Evolutionary conservation across 2,113 vertebrate genomes (phyloP).

Genomic region (Ceratotherium simum): DNA sequence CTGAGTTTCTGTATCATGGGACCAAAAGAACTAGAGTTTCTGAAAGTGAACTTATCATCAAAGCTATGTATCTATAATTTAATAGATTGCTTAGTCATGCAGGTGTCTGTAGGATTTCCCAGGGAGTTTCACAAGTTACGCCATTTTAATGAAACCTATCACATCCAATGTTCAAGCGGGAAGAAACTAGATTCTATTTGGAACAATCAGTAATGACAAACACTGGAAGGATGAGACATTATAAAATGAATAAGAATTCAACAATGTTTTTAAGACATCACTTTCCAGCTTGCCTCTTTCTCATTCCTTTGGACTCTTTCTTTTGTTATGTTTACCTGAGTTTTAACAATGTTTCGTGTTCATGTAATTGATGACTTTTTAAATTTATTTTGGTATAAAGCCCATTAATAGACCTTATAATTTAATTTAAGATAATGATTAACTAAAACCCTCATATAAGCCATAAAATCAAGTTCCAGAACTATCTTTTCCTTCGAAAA

Average conservation of each 20-base stretch:
- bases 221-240: not conserved
- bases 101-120: slow-evolving; percentile 63
- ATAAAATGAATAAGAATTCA: slow-evolving; percentile 59
- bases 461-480: not conserved
- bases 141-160: slow-evolving; percentile 81
- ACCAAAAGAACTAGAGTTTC: slow-evolving; percentile 67
- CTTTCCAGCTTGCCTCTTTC: not conserved
- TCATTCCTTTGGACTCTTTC: not conserved
- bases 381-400: not conserved
- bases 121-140: slow-evolving; percentile 70
- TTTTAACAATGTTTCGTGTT: not conserved
- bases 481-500: not conserved
- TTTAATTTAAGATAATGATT: not conserved
- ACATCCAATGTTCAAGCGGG: slow-evolving; percentile 69
- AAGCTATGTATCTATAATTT: slow-evolving; percentile 73
- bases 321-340: not conserved
- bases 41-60: slow-evolving; percentile 79
- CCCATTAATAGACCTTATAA: not conserved
- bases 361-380: not conserved
- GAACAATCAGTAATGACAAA: slow-evolving; percentile 66
- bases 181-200: slow-evolving; percentile 67
- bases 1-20: slow-evolving; percentile 57
- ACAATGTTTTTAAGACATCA: slow-evolving; percentile 36
- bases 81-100: slow-evolving; percentile 75
- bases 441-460: not conserved